These are phyloP conservation scores for Myiozetetes cayanensis DNA, from an alignment of 2,113 vertebrate species.

Conservation along the genomic window DNA sequence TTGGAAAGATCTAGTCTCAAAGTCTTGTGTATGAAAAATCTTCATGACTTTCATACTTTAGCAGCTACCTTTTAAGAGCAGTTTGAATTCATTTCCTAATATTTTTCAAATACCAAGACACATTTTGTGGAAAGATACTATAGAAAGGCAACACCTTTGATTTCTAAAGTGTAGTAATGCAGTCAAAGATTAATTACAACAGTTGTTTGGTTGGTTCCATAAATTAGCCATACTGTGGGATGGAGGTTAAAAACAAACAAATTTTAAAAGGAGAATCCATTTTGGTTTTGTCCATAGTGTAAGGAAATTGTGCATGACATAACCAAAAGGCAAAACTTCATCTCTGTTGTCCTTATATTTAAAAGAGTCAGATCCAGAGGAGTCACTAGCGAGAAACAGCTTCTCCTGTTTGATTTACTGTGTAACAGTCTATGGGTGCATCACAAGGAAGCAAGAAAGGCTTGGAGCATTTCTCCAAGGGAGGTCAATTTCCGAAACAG, in stretches of 20 bases:
- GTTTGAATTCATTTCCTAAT: background rate
- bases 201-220: background rate
- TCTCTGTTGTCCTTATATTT: background rate
- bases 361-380: background rate
- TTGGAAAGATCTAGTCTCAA: background rate
- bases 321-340: background rate
- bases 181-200: background rate
- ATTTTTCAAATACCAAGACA: background rate
- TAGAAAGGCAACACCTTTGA: background rate
- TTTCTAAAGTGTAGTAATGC: background rate
- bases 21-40: background rate
- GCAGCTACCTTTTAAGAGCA: background rate
- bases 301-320: background rate
- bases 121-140: background rate
- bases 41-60: background rate
- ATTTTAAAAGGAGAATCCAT: background rate
- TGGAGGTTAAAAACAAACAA: background rate
- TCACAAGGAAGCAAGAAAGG: background rate
- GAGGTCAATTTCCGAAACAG: background rate
- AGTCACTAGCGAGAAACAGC: background rate
- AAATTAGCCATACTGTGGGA: background rate
- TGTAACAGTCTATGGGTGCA: rapidly evolving
- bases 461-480: background rate
- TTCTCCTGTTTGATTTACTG: background rate
- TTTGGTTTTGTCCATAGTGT: background rate